A percentile compares a stretch with the other conserved stretches of the same genome.
These are phyloP conservation scores for Oreochromis tanganicae DNA, from an alignment of 2,113 vertebrate genomes.

Conservation along the genomic window DNA sequence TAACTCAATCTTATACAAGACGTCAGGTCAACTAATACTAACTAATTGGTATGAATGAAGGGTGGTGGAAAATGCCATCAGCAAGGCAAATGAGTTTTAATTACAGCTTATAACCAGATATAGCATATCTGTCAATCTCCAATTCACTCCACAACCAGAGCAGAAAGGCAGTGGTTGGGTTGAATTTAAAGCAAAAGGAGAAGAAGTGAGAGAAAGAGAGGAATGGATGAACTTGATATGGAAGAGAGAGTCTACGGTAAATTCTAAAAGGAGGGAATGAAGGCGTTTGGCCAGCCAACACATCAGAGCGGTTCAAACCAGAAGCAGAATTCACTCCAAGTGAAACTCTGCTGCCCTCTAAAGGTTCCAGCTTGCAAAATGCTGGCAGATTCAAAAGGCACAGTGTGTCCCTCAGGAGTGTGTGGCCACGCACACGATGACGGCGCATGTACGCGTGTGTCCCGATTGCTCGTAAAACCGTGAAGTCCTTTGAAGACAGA, in stretches of 20 bases:
- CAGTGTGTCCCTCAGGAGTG: not conserved
- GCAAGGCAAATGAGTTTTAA: conserved; percentile 62
- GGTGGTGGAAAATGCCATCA: conserved; percentile 51
- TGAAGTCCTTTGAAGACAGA: conserved; percentile 50
- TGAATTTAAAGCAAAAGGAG: not conserved
- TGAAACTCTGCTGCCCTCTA: conserved; percentile 65
- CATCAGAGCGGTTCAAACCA: not conserved
- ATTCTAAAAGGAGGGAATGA: not conserved
- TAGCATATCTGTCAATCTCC: conserved; percentile 61
- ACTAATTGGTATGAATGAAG: conserved; percentile 49
- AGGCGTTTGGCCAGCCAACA: not conserved
- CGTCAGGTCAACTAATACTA: conserved; percentile 45
- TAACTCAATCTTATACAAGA: conserved; percentile 41
- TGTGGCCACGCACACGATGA: not conserved
- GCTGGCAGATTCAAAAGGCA: not conserved
- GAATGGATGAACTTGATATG: not conserved
- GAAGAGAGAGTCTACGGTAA: not conserved
- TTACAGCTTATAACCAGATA: conserved; percentile 55
- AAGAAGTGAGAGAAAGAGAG: not conserved
- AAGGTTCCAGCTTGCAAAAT: conserved; percentile 15
- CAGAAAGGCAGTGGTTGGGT: not conserved
- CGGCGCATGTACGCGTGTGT: not conserved
- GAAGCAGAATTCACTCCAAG: not conserved
- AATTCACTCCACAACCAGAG: not conserved
- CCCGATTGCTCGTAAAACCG: conserved; percentile 33